phyloP scores from a whole-genome alignment of 2,888 invertebrate species.

The Andrena flavipes region DNA sequence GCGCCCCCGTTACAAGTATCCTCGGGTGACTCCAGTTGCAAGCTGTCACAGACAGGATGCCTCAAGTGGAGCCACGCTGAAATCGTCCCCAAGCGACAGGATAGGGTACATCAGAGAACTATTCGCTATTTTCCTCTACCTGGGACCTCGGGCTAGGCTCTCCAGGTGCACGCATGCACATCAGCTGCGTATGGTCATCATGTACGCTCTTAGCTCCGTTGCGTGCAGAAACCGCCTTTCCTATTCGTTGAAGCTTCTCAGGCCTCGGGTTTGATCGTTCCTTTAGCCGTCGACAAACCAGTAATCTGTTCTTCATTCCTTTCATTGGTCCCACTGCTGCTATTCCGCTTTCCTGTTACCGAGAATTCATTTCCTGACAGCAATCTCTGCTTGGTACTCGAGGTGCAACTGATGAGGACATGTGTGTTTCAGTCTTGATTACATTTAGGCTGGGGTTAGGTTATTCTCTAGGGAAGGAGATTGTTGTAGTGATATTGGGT shows the following conservation, averaged over 20 bases:
- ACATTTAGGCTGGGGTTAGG: too few species aligned
- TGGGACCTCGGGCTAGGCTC: constrained; percentile 50
- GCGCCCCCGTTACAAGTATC: constrained; percentile 26
- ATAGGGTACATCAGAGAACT: constrained; percentile 35
- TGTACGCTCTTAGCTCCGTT: constrained; percentile 58
- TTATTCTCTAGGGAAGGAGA: too few species aligned
- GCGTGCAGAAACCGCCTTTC: constrained; percentile 41
- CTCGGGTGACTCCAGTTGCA: constrained; percentile 15
- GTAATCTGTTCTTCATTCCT: not conserved
- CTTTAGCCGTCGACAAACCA: constrained; percentile 54
- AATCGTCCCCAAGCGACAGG: constrained; percentile 35
- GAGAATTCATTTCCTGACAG: not conserved
- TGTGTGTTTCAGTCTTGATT: not conserved
- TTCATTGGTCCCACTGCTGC: not conserved
- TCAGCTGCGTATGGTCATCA: constrained; percentile 65
- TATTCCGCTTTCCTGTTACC: constrained; percentile 13
- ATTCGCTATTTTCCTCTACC: constrained; percentile 34
- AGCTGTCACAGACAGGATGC: constrained; percentile 8
- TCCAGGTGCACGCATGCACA: constrained; percentile 65
- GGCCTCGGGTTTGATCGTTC: constrained; percentile 76
- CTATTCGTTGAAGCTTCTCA: constrained; percentile 38
- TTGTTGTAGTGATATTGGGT: too few species aligned
- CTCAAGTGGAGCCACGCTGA: constrained; percentile 25
- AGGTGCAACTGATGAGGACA: not conserved
- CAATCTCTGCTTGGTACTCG: not conserved